A percentile compares a stretch with the other conserved stretches of the same genome.
phyloP scores from a whole-genome alignment of 2,888 invertebrate species.

The Lochmaea crataegi region DNA sequence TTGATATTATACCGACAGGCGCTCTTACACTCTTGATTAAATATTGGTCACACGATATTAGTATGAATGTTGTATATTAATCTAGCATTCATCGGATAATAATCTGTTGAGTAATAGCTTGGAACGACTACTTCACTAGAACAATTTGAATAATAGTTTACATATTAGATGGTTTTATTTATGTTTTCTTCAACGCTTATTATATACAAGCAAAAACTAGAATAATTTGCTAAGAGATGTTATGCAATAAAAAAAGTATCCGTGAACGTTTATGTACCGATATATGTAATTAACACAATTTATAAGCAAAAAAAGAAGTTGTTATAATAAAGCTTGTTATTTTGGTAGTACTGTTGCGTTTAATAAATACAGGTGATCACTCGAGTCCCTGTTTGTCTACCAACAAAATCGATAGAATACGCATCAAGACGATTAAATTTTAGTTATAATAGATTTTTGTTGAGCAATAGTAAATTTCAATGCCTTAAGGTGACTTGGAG shows the following conservation, averaged over 20 bases:
- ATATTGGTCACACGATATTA: background rate
- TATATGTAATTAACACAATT: background rate
- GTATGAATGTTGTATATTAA: background rate
- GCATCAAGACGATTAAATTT: no score
- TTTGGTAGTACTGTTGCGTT: background rate
- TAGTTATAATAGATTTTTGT: no score
- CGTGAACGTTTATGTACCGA: background rate
- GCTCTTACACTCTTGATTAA: no score
- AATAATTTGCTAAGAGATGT: background rate
- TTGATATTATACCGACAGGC: no score
- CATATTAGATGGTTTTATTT: background rate
- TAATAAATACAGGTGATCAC: background rate
- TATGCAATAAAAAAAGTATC: background rate
- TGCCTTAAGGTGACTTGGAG: no score
- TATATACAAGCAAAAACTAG: background rate
- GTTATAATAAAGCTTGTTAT: background rate
- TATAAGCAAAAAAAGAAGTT: background rate
- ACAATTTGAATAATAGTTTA: conserved; percentile 1
- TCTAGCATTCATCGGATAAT: background rate
- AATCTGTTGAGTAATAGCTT: background rate
- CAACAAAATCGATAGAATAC: no score
- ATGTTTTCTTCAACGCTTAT: background rate
- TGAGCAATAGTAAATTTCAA: no score
- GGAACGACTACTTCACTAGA: background rate
- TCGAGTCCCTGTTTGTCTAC: no score